A percentile compares a stretch with the other conserved stretches of the same genome.
Conservation (phyloP, 92 coral and sea anemone species). For the Ricordea florida region DNA sequence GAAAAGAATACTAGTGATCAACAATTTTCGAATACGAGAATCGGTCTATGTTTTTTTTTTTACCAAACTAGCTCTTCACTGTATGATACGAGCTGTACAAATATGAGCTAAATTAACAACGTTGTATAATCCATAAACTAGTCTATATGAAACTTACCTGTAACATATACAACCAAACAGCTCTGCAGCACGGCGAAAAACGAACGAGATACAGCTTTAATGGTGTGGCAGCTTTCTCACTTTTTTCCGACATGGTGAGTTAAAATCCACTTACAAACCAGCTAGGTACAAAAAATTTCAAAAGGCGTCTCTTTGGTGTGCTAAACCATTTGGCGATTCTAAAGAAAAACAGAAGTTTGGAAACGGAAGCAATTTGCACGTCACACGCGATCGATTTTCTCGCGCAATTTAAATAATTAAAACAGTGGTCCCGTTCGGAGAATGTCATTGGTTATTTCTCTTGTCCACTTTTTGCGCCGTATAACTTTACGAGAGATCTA, state of each 20-base stretch:
- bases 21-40: too few species aligned
- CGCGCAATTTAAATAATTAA: not conserved
- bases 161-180: slow-evolving; percentile 82
- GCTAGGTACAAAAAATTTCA: not conserved
- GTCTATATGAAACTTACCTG: slow-evolving; percentile 84
- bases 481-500: too few species aligned
- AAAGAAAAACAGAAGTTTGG: not conserved
- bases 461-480: not conserved
- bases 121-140: too few species aligned
- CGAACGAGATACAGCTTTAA: slow-evolving; percentile 76
- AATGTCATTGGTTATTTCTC: too few species aligned
- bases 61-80: too few species aligned
- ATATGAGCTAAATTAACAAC: too few species aligned
- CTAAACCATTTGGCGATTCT: too few species aligned
- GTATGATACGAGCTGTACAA: too few species aligned
- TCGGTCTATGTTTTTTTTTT: too few species aligned
- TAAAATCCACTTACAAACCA: not conserved
- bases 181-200: slow-evolving; percentile 88
- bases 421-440: too few species aligned
- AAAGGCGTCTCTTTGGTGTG: too few species aligned
- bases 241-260: slow-evolving; percentile 13
- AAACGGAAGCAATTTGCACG: not conserved
- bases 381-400: not conserved
- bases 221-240: slow-evolving; percentile 20
- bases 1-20: too few species aligned